These are phyloP conservation scores for Tragelaphus buxtoni DNA, from an alignment of 2,113 vertebrate genomes.

Conservation along the genomic window DNA sequence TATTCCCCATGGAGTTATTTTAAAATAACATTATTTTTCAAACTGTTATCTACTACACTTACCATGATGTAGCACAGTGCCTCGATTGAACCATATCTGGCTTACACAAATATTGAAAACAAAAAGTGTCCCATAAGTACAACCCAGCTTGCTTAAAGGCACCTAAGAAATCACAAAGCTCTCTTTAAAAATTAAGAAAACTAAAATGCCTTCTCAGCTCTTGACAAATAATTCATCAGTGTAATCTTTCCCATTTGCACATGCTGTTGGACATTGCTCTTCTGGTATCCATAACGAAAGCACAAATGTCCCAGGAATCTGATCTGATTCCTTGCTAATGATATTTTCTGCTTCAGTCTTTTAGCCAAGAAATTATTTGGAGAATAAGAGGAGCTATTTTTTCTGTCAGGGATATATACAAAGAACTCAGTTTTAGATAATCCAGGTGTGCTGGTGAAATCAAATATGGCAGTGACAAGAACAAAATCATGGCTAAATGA, in stretches of 20 bases:
- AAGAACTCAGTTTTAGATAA: constrained; percentile 38
- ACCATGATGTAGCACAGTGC: not conserved
- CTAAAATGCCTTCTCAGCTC: not conserved
- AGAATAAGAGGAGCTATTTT: constrained; percentile 20
- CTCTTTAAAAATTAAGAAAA: constrained; percentile 9
- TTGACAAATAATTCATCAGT: constrained; percentile 45
- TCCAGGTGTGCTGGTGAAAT: constrained; percentile 21
- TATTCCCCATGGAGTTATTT: not conserved
- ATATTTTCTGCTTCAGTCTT: constrained; percentile 56
- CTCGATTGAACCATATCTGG: not conserved
- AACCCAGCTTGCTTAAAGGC: not conserved
- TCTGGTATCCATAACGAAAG: not conserved
- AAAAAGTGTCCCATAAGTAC: not conserved
- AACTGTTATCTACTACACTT: not conserved
- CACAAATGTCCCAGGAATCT: constrained; percentile 52
- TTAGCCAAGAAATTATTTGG: constrained; percentile 54
- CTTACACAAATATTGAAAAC: not conserved
- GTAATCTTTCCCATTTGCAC: constrained; percentile 13
- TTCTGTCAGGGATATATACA: constrained; percentile 2
- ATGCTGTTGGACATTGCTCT: not conserved
- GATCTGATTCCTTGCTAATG: constrained; percentile 50
- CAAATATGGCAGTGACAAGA: not conserved
- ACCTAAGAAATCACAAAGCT: not conserved
- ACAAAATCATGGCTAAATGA: constrained; percentile 20
- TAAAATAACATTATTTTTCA: not conserved